Percentiles rank a stretch among this genome's conserved stretches.
These are phyloP conservation scores for Ambastaia sidthimunki DNA, from an alignment of 2,797 vertebrate species.

Conservation along the genomic window DNA sequence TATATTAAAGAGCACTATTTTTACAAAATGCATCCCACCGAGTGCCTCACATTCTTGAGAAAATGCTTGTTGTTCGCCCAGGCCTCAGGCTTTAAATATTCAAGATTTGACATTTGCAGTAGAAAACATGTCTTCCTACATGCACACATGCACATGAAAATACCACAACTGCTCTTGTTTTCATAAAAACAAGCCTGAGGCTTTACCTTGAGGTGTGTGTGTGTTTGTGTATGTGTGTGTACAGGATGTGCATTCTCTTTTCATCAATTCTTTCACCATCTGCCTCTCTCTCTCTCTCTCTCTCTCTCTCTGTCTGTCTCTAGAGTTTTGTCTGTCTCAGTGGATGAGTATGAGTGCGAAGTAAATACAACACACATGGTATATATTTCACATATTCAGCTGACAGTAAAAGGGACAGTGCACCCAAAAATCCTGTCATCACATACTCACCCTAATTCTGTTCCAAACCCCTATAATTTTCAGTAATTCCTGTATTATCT, in stretches of 20 bases:
- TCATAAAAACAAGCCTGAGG: slow-evolving; percentile 49
- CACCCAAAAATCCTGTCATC: not conserved
- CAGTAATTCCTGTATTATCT: too few species aligned
- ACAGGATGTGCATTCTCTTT: slow-evolving; percentile 54
- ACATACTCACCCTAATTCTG: not conserved
- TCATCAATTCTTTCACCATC: slow-evolving; percentile 27
- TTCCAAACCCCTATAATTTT: not conserved
- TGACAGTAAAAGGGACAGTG: not conserved
- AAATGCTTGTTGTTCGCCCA: slow-evolving; percentile 4
- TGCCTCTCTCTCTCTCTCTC: slow-evolving; percentile 3
- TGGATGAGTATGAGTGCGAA: not conserved
- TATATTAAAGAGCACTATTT: slow-evolving; percentile 99
- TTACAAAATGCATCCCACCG: slow-evolving; percentile 87
- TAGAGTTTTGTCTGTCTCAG: not conserved
- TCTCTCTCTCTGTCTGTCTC: slow-evolving; percentile 2
- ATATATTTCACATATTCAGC: not conserved
- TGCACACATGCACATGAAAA: not conserved
- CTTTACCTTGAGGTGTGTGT: slow-evolving; percentile 36
- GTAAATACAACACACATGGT: not conserved
- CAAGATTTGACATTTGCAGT: slow-evolving; percentile 11
- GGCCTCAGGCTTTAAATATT: slow-evolving; percentile 26
- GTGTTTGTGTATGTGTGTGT: slow-evolving; percentile 18
- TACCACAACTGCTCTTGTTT: slow-evolving; percentile 50
- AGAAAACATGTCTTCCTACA: slow-evolving; percentile 30
- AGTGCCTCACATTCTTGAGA: slow-evolving; percentile 68